These are phyloP conservation scores for Myzus persicae DNA, from an alignment of 1,140 invertebrate genomes.

Conservation along the genomic window DNA sequence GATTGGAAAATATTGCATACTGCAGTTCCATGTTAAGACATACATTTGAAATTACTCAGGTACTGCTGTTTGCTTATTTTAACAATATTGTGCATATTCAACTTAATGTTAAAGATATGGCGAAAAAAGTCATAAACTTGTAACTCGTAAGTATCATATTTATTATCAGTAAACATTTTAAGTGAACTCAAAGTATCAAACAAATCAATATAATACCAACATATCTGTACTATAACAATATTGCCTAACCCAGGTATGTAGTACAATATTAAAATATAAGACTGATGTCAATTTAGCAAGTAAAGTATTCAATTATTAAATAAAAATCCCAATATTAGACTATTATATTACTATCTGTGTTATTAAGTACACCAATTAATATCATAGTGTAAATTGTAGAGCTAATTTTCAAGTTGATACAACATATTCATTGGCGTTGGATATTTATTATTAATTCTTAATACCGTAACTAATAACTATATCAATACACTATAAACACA, in stretches of 20 bases:
- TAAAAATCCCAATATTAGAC: neutral
- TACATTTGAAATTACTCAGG: neutral
- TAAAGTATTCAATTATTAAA: no score
- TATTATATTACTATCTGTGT: neutral
- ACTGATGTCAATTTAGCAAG: neutral
- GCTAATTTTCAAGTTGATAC: neutral
- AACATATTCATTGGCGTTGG: no score
- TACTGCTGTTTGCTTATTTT: neutral
- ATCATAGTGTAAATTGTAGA: neutral
- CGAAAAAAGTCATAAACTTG: no score
- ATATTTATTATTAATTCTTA: no score
- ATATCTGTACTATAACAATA: neutral
- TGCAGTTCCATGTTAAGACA: neutral
- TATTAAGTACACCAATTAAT: neutral
- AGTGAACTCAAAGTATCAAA: neutral
- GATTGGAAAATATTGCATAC: neutral
- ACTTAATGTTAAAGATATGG: neutral
- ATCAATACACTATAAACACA: no score
- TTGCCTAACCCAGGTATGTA: neutral
- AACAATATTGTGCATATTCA: neutral
- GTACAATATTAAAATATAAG: neutral
- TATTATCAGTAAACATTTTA: no score
- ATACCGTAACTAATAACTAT: no score
- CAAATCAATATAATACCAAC: no score
- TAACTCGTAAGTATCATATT: no score